These are phyloP conservation scores for Synergus umbraculus DNA, from an alignment of 2,888 invertebrate species.

Conservation along the genomic window DNA sequence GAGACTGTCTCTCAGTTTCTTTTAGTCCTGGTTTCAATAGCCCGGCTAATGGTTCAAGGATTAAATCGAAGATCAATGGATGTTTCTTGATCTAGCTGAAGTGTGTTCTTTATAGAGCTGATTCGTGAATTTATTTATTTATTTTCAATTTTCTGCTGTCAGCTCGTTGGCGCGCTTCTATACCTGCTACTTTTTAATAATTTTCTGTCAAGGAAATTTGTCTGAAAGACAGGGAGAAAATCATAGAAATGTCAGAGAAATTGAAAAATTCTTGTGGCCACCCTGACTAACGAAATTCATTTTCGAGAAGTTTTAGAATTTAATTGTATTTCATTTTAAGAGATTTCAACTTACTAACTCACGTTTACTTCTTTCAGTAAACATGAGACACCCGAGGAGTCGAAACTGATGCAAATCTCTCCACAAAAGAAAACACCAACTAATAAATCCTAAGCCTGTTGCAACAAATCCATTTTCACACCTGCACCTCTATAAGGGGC, in stretches of 20 bases:
- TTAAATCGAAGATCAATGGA: not conserved
- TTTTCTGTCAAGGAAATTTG: no score
- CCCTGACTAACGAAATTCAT: no score
- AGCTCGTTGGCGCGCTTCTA: no score
- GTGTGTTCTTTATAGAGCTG: not conserved
- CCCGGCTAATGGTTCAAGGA: not conserved
- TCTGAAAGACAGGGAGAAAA: no score
- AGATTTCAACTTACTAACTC: not conserved
- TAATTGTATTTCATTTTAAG: no score
- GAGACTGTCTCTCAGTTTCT: not conserved
- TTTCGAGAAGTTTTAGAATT: no score
- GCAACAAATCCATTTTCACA: constrained; percentile 31
- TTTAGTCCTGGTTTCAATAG: not conserved
- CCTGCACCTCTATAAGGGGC: constrained; percentile 8
- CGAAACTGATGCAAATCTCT: not conserved
- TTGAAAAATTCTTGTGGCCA: no score
- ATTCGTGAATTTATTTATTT: not conserved
- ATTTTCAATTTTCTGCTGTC: no score
- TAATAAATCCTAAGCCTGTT: not conserved
- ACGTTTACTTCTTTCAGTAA: not conserved
- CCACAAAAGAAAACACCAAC: constrained; percentile 15
- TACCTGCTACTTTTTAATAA: no score
- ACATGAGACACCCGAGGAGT: not conserved
- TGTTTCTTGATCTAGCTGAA: not conserved
- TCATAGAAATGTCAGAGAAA: no score